Evolutionary conservation across 2,888 invertebrate genomes (phyloP).

Genomic region (Anoplius nigerrimus): DNA sequence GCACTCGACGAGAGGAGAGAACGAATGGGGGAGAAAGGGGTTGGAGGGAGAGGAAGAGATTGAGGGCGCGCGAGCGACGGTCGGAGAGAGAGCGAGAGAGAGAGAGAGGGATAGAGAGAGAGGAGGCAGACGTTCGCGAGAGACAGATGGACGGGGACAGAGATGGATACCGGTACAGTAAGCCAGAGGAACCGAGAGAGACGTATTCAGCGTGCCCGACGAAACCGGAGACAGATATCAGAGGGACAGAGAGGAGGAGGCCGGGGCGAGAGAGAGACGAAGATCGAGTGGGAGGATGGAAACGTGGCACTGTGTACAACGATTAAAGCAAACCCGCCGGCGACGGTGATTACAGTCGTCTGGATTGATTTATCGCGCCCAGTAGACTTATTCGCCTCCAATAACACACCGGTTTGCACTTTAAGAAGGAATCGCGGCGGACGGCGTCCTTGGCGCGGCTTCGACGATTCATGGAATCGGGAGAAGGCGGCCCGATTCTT

Average conservation of each 20-base stretch:
- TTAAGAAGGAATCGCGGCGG: conserved; percentile 18
- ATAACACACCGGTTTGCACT: conserved; percentile 41
- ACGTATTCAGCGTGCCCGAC: conserved; percentile 10
- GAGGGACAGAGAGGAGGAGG: conserved; percentile 19
- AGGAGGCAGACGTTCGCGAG: neutral
- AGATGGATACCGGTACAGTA: conserved; percentile 8
- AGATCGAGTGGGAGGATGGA: conserved; percentile 10
- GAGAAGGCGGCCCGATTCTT: conserved; percentile 17
- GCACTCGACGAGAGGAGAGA: conserved; percentile 16
- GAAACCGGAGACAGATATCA: neutral
- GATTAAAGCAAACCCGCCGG: conserved; percentile 66
- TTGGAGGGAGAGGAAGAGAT: conserved; percentile 5
- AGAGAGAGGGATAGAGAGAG: conserved; percentile 17
- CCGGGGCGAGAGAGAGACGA: conserved; percentile 13
- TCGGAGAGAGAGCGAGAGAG: conserved; percentile 9
- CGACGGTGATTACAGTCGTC: conserved; percentile 63
- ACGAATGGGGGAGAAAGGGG: conserved; percentile 14
- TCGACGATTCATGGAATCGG: conserved; percentile 13
- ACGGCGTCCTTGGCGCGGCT: conserved; percentile 23
- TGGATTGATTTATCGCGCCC: conserved; percentile 66
- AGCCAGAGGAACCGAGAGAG: conserved; percentile 32
- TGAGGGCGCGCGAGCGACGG: conserved; percentile 10
- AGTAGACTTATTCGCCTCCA: conserved; percentile 20
- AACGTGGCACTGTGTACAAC: conserved; percentile 47
- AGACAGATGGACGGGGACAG: conserved; percentile 23